Evolutionary conservation across 1,140 invertebrate species (phyloP).

Genomic region (Brachionus rotundiformis): DNA sequence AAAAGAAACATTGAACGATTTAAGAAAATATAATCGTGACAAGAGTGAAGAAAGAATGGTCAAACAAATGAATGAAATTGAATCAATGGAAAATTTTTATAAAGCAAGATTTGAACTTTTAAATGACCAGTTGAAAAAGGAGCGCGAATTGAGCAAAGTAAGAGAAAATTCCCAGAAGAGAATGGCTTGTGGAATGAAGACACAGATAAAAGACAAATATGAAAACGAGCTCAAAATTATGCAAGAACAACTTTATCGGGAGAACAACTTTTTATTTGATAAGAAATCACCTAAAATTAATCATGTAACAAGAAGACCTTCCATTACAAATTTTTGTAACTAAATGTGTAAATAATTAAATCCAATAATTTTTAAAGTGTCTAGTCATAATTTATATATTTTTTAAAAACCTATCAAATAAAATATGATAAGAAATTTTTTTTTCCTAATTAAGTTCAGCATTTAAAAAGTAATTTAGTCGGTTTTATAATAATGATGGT

Average conservation of each 20-base stretch:
- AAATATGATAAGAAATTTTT: too few relatives aligned
- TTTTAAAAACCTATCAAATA: neutral
- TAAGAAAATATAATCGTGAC: conserved; percentile 61
- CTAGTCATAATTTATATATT: neutral
- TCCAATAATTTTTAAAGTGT: neutral
- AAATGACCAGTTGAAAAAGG: conserved; percentile 22
- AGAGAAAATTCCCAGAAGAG: conserved; percentile 52
- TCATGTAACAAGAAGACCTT: neutral
- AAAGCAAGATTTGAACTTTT: neutral
- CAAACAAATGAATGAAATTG: conserved; percentile 59
- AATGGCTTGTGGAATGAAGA: conserved; percentile 60
- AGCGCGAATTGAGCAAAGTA: neutral
- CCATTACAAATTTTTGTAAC: conserved; percentile 31
- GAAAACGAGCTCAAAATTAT: conserved; percentile 60
- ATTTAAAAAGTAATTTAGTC: too few relatives aligned
- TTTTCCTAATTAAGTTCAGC: too few relatives aligned
- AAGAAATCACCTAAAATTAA: neutral
- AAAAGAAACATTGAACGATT: conserved; percentile 60
- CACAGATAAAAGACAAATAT: conserved; percentile 61
- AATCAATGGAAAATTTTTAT: conserved; percentile 62
- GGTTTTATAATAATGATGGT: too few relatives aligned
- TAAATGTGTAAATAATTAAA: neutral
- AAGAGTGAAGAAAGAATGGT: conserved; percentile 57
- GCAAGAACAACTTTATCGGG: conserved; percentile 60
- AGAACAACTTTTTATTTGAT: conserved; percentile 58